Evolutionary conservation across 2,888 invertebrate species (phyloP).

Genomic region (Tipula vernalis): DNA sequence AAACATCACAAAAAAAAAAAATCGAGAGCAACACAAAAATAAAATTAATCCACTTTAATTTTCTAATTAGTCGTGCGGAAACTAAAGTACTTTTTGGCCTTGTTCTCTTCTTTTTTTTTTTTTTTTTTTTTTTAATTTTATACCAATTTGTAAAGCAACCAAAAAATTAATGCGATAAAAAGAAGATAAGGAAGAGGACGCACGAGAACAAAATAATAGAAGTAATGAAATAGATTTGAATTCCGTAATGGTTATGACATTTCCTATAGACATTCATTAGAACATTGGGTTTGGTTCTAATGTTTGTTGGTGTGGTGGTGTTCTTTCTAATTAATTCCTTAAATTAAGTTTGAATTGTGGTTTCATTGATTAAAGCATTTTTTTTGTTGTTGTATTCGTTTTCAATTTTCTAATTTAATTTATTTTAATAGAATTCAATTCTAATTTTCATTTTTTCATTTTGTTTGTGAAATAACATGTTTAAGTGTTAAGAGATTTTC

Average conservation of each 20-base stretch:
- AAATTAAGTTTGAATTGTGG: background rate
- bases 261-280: background rate
- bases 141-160: background rate
- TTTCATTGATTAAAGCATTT: background rate
- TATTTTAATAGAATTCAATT: background rate
- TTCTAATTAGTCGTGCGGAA: background rate
- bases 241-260: constrained; percentile 1
- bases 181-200: background rate
- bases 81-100: background rate
- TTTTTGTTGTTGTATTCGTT: background rate
- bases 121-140: background rate
- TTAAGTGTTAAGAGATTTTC: background rate
- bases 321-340: background rate
- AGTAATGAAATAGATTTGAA: background rate
- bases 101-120: background rate
- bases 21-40: background rate
- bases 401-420: background rate
- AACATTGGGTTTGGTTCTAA: background rate
- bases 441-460: background rate
- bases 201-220: background rate
- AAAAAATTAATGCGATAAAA: background rate
- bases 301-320: background rate
- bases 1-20: too few relatives aligned
- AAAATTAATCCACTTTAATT: background rate
- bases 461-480: background rate